phyloP scores from a whole-genome alignment of 2,113 vertebrate genomes.

The Steatornis caripensis region DNA sequence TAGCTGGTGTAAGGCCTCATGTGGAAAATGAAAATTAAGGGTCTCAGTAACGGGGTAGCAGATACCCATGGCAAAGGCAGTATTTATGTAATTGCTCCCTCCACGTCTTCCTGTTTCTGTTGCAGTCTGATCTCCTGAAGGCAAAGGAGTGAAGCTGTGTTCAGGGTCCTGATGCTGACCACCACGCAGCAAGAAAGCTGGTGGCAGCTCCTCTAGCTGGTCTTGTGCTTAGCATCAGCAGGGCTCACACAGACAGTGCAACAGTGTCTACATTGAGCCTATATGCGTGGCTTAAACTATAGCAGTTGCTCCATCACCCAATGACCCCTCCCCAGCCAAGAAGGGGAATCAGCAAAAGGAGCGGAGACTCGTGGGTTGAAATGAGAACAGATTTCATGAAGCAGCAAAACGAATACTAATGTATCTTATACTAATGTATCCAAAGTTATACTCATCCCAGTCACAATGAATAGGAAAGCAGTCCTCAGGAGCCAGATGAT shows the following conservation, averaged over 20 bases:
- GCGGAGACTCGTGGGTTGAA: no score
- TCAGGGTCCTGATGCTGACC: not conserved
- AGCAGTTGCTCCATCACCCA: no score
- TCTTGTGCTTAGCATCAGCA: not conserved
- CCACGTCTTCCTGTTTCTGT: not conserved
- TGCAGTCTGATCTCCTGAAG: not conserved
- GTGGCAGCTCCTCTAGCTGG: not conserved
- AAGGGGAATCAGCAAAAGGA: no score
- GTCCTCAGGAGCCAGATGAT: no score
- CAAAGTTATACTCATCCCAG: no score
- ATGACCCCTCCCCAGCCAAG: no score
- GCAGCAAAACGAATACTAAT: no score
- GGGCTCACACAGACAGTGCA: not conserved
- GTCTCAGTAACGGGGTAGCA: accelerated
- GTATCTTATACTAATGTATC: no score
- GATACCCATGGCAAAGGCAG: not conserved
- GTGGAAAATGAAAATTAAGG: not conserved
- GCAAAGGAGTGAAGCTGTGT: not conserved
- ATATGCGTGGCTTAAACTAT: no score
- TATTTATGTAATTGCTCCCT: not conserved
- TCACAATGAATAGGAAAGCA: no score
- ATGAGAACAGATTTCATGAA: no score
- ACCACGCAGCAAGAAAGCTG: not conserved
- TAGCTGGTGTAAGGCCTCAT: not conserved
- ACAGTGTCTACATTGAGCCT: no score